Base-by-base conservation (phyloP, 2,888 invertebrate genomes). In the Micoletzkya japonica region DNA sequence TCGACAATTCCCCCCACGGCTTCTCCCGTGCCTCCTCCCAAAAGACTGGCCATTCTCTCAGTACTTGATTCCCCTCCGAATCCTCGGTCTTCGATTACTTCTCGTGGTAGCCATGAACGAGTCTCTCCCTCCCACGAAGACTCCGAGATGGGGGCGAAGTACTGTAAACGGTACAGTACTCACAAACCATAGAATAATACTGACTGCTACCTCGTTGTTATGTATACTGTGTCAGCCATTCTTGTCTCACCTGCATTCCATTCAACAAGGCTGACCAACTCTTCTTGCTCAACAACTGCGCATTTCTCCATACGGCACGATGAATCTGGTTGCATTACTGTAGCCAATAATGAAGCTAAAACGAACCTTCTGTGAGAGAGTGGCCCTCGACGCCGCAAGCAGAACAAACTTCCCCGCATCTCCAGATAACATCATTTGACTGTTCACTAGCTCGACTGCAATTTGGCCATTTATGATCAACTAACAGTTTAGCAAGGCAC, bases 381-480 rank as follows among this genome's bases (percentile, higher is more conserved):
- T 93, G 0, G 97, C 94, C 81, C 95, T 93, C 17, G 95, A 95
- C 0, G 97, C 95, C 86, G 95, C 95, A 76, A 98, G 89, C 78
- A 98, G 93, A 69, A 98, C 93, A 88, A 97, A 97, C 24, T 97
- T 98, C 77, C 92, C 92, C 0, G 95, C 94, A 89, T 97, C 96
- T 86, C 97, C 97, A 87, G 94, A 94, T 70, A 98, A 88, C 75
- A 97, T 90, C 72, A 89, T 86, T 88, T 95, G 95, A 74, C 93
- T 93, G 88, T 95, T 95, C 77, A 94, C 92, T 73, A 95, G 88
- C 83, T 92, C 92, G 88, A 95, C 88, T 89, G 78, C 32, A 85
- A 80, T 39, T 10, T 39, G 39, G 7, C 39, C 7, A 17, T 17
- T 39, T 39, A 39, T 39, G 7, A 39, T 39, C 39, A 39, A 17